Conservation (phyloP, 2,797 vertebrate genomes). For the Syngnathus rostellatus region DNA sequence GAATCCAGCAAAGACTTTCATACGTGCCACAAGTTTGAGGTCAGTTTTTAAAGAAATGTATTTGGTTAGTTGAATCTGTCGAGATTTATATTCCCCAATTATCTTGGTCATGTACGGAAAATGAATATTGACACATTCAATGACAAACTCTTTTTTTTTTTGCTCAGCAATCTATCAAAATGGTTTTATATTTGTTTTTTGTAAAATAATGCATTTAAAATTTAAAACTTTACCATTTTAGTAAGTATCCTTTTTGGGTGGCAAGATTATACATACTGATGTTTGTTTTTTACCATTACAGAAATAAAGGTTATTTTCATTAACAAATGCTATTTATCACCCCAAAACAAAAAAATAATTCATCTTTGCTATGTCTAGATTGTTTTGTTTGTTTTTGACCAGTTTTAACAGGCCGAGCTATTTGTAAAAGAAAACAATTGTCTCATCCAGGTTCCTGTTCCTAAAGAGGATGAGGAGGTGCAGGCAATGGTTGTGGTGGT, state of each 20-base stretch:
- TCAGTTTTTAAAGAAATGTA: conserved; percentile 15
- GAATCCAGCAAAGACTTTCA: conserved; percentile 38
- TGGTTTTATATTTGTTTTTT: not conserved
- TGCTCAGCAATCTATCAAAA: too few species aligned
- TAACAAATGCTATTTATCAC: too few species aligned
- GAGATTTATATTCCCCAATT: too few species aligned
- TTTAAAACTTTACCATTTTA: not conserved
- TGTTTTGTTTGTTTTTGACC: not conserved
- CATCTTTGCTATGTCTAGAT: not conserved
- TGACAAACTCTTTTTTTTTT: too few species aligned
- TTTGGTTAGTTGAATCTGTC: not conserved
- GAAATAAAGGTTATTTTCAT: too few species aligned
- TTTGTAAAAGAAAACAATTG: not conserved
- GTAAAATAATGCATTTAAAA: not conserved
- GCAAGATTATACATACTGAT: not conserved
- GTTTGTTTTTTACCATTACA: not conserved
- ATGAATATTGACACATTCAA: too few species aligned
- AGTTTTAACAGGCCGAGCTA: not conserved
- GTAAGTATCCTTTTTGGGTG: not conserved
- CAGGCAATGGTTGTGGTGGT: conserved; percentile 52
- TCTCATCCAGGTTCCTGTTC: conserved; percentile 45
- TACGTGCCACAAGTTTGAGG: conserved; percentile 49
- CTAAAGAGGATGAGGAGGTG: conserved; percentile 8
- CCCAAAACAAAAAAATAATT: not conserved
- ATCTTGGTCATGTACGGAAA: too few species aligned